These are phyloP conservation scores for Candoia aspera DNA, from an alignment of 2,113 vertebrate species.

Conservation along the genomic window DNA sequence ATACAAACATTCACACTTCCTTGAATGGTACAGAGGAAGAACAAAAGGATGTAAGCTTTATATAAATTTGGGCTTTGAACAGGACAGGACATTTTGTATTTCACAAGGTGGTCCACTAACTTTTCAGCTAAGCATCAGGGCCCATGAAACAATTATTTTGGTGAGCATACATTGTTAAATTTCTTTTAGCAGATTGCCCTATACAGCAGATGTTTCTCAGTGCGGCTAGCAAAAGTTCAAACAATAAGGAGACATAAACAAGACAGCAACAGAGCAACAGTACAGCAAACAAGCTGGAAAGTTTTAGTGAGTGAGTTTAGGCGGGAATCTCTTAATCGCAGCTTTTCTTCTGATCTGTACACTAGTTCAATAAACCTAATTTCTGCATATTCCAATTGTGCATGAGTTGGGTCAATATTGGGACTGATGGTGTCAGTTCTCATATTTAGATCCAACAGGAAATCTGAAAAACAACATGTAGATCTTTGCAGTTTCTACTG, in stretches of 20 bases:
- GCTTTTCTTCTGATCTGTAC: no score
- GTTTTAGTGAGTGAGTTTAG: no score
- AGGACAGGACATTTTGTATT: background rate
- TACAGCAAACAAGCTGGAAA: background rate
- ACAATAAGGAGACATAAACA: background rate
- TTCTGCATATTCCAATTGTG: no score
- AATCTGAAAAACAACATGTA: background rate
- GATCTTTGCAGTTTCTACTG: constrained; percentile 42
- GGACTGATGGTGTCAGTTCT: no score
- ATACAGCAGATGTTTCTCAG: background rate
- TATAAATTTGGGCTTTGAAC: constrained; percentile 24
- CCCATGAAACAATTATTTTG: constrained; percentile 1
- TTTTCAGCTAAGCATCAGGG: constrained; percentile 7
- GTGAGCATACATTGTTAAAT: background rate
- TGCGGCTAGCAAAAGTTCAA: background rate
- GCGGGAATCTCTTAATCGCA: no score
- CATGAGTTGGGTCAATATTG: no score
- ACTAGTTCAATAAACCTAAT: no score
- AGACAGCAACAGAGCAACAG: background rate
- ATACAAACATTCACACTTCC: background rate
- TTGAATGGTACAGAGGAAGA: constrained; percentile 20
- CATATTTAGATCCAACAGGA: background rate
- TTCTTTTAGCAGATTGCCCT: background rate
- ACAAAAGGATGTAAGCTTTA: background rate
- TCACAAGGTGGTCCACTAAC: constrained; percentile 23